phyloP scores from a whole-genome alignment of 2,113 vertebrate species.

The Sebastes fasciatus region DNA sequence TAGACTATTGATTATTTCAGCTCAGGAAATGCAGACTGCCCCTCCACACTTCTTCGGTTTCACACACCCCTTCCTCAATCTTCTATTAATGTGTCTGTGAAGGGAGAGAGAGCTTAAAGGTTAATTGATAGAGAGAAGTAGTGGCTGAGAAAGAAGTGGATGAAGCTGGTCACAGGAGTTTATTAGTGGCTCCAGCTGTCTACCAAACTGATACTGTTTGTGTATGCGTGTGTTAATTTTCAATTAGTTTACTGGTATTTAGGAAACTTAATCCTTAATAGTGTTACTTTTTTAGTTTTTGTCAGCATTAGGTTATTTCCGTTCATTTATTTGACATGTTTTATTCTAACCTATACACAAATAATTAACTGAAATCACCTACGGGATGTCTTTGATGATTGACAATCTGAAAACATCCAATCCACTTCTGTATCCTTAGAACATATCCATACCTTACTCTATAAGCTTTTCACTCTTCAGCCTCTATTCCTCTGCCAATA shows the following conservation, averaged over 20 bases:
- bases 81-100: conserved; percentile 43
- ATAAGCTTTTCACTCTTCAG: neutral
- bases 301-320: neutral
- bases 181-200: conserved; percentile 36
- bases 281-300: neutral
- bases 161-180: conserved; percentile 40
- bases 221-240: neutral
- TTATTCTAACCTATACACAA: neutral
- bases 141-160: conserved; percentile 45
- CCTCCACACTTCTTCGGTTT: conserved; percentile 38
- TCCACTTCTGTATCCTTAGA: no score
- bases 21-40: conserved; percentile 44
- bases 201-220: neutral
- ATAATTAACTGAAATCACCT: neutral
- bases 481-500: neutral
- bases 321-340: neutral
- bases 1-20: conserved; percentile 72
- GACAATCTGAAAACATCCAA: neutral
- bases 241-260: neutral
- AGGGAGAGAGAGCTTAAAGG: conserved; percentile 61
- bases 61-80: conserved; percentile 34
- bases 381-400: neutral
- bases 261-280: neutral
- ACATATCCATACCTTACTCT: neutral
- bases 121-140: conserved; percentile 66